Evolutionary conservation across 2,113 vertebrate genomes (phyloP).

Genomic region (Nycticebus coucang): DNA sequence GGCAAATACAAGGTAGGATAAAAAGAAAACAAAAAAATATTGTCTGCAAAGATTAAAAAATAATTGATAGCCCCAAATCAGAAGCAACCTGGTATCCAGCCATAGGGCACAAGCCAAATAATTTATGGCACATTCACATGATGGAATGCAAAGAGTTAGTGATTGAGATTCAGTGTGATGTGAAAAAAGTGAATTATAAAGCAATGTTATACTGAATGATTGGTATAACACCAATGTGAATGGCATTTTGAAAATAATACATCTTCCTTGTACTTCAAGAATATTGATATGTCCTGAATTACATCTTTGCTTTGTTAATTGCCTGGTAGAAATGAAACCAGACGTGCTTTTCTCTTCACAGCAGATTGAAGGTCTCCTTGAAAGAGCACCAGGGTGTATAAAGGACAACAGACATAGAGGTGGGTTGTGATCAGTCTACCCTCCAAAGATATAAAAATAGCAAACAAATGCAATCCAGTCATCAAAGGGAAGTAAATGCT

Average conservation of each 20-base stretch:
- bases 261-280: background rate
- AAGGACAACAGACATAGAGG: background rate
- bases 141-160: background rate
- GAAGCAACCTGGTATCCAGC: background rate
- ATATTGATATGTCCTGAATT: background rate
- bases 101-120: background rate
- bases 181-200: background rate
- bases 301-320: conserved; percentile 1
- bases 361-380: background rate
- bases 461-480: background rate
- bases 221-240: background rate
- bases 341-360: background rate
- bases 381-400: background rate
- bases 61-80: background rate
- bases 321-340: background rate
- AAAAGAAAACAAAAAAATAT: background rate
- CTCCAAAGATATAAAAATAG: background rate
- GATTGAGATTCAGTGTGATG: background rate
- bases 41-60: background rate
- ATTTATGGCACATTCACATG: background rate
- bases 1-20: background rate
- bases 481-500: background rate
- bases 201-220: background rate
- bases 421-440: background rate
- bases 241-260: background rate